Percentiles rank a stretch among this genome's conserved stretches.
phyloP scores from a whole-genome alignment of 2,113 vertebrate species.

The Zosterops lateralis region DNA sequence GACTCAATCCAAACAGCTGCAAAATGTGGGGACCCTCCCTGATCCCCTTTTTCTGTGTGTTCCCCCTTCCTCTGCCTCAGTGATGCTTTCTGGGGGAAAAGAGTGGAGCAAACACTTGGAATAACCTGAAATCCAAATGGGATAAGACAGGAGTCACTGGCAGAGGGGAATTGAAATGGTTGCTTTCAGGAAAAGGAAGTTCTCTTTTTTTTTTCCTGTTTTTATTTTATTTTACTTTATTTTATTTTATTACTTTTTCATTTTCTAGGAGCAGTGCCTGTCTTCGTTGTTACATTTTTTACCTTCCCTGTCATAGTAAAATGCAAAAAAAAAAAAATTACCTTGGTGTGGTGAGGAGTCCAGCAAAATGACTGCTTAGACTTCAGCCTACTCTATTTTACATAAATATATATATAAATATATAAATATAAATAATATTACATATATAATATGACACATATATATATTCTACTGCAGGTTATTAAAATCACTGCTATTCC shows the following conservation, averaged over 20 bases:
- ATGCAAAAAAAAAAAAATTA: background rate
- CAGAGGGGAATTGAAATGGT: background rate
- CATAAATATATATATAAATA: background rate
- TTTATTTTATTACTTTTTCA: background rate
- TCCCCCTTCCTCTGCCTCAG: background rate
- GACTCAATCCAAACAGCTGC: background rate
- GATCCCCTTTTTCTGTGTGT: background rate
- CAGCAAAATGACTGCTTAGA: background rate
- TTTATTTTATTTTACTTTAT: too few species aligned
- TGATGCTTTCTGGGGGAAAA: background rate
- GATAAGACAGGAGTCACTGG: background rate
- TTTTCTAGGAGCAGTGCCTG: background rate
- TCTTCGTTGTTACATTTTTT: rapidly evolving
- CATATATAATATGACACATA: too few species aligned
- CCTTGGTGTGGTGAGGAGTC: background rate
- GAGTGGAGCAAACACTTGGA: background rate
- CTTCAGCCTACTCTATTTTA: background rate
- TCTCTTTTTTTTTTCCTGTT: background rate
- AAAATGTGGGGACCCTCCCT: background rate
- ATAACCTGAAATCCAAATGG: background rate
- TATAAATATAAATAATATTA: background rate
- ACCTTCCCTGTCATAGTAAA: background rate
- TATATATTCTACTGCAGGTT: background rate
- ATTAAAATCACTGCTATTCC: background rate
- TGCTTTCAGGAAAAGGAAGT: rapidly evolving